Percentiles rank a stretch among this genome's conserved stretches.
phyloP scores from a whole-genome alignment of 23 tunicate species.

The Pegea sp. region DNA sequence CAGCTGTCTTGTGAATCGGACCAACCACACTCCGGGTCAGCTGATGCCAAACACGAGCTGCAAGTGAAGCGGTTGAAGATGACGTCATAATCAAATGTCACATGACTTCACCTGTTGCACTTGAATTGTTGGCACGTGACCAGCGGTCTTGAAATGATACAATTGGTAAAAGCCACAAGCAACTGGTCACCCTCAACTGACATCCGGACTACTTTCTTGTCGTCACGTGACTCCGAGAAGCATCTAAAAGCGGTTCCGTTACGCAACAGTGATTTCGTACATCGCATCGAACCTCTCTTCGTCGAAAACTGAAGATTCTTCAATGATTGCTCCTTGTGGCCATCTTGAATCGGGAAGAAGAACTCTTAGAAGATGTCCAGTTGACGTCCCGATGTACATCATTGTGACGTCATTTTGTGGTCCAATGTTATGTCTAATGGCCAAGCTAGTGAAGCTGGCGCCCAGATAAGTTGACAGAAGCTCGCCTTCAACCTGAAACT shows the following conservation, averaged over 20 bases:
- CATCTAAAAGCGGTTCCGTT: too few relatives aligned
- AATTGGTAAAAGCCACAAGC: constrained; percentile 31
- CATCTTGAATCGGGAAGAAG: constrained; percentile 12
- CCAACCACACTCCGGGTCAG: constrained; percentile 87
- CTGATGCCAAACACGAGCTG: constrained; percentile 41
- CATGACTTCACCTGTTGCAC: too few relatives aligned
- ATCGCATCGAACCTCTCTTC: constrained; percentile 36
- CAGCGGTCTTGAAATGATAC: constrained; percentile 40
- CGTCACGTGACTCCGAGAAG: too few relatives aligned
- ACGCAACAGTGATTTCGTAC: too few relatives aligned
- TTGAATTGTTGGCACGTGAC: too few relatives aligned
- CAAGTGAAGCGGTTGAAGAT: too few relatives aligned
- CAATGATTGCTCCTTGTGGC: constrained; percentile 10
- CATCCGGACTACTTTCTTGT: too few relatives aligned
- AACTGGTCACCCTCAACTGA: too few relatives aligned
- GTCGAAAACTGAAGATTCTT: constrained; percentile 24
- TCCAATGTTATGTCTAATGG: constrained; percentile 12
- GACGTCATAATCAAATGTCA: too few relatives aligned
- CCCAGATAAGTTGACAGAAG: constrained; percentile 46
- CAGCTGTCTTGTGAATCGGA: constrained; percentile 19
- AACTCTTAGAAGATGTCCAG: constrained; percentile 24
- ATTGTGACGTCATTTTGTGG: constrained; percentile 28
- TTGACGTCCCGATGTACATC: constrained; percentile 26
- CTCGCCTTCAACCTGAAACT: constrained; percentile 29
- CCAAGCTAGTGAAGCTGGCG: constrained; percentile 26